Evolutionary conservation across 2,113 vertebrate species (phyloP), one percentile per base, ranked within the genome.

Genomic region (Herpetotheres cachinnans): DNA sequence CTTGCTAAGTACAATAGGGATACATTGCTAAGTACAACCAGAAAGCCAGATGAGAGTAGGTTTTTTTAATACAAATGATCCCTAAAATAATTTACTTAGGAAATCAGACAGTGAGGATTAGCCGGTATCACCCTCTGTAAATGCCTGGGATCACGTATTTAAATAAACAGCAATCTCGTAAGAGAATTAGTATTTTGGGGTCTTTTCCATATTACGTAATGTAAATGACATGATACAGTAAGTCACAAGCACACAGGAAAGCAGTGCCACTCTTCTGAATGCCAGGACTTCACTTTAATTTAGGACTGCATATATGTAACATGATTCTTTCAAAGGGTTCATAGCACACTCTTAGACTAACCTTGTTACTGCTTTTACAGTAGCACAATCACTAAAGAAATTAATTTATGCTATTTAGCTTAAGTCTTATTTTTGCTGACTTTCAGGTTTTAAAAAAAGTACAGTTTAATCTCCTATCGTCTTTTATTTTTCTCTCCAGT

Each of bases 151-250:
- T 95, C 49, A 65, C 7, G 4, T 93, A 93, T 93, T 98, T 96
- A 95, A 97, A 97, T 90, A 96, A 94, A 72, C 61, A 89, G 63
- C 82, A 93, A 61, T 69, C 73, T 91, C 88, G 93, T 89, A 61
- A 88, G 80, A 77, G 84, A 97, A 83, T 93, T 95, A 92, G 89
- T 96, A 69, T 87, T 92, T 97, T 56, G 40, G 74, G 72, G 67
- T 82, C 83, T 54, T 93, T 93, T 95, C 86, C 3, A 25, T 42
- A 76, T 96, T 97, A 93, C 2, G 0, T 97, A 97, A 97, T 50
- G 58, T 38, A 90, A 94, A 85, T 94, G 7, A 87, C 55, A 47
- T 13, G 62, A 82, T 63, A n/a, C 3, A 1, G 40, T 29, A 83
- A 76, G 74, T 92, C 79, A 69, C 42, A 40, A 81, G 66, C 62